Evolutionary conservation across 2,888 invertebrate genomes (phyloP), one percentile per base, ranked within the genome.

Genomic region (Heliconius charithonia): DNA sequence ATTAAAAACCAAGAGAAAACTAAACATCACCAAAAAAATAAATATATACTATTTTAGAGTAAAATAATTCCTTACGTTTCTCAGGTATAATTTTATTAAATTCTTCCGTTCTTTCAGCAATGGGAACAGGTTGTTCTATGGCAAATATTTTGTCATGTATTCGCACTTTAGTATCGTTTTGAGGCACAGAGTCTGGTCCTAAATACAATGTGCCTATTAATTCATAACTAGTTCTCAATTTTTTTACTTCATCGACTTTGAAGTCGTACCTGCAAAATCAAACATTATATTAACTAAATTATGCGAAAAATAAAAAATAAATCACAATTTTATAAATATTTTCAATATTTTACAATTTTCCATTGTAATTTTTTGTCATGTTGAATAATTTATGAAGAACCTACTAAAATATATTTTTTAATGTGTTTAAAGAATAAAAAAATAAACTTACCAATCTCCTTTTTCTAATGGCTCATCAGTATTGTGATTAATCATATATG

Each of bases 401-500:
- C 16, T 51, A 19, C 19, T 6, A 6, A 19, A 51, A 19, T 51
- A 51, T 0, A 19, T 2, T 19, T 51, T 51, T 19, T 19, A 51
- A 51, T 51, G 19, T 51, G 19, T 51, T 51, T 51, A 51, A 16
- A 19, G 45, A 45, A 45, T 9, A 37, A 16, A 22, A 27, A 29
- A 66, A 66, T 2, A 25, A 19, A 79, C 87, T 85, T 86, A 96
- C 98, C 98, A 98, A 86, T 96, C 95, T 10, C 98, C 98, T 84
- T 96, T 93, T 83, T 96, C 95, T 32, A 93, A 90, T 0, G 96
- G 96, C 19, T 96, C 92, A 79, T 97, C 97, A 16, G 96, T 93
- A 86, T 98, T 97, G 86, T 97, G 96, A 89, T 98, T 98, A 0
- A 97, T 94, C 96, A 98, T 96, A 13, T 98, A 96, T 76, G 87